Base-by-base conservation (phyloP, 2,888 invertebrate species). In the Diploptera punctata region DNA sequence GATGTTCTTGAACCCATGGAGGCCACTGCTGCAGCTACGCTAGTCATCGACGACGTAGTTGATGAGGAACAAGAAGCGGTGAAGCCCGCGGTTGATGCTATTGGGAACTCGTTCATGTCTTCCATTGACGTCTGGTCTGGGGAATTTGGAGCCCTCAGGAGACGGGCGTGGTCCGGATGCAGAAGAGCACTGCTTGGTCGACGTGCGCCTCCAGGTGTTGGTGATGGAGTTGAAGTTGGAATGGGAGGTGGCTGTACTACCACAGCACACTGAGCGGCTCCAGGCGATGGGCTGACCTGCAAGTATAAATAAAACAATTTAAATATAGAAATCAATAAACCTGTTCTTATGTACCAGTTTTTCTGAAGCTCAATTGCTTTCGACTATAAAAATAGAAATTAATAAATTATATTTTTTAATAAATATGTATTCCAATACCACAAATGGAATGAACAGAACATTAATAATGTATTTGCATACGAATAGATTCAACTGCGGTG, bases 81-180 rank as follows among this genome's bases (percentile, higher is more conserved):
- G 26, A 54, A 68, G 52, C 57, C 67, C 7, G 74, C 70, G 26
- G 19, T 43, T 19, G 60, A 16, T 7, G 13, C 47, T 1, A 19
- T 16, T 4, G 71, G 70, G 68, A 68, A 67, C 52, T 70, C 74
- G 49, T 57, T 68, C 67, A 72, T 47, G 33, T 67, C 70, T 49
- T 68, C 74, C 57, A 69, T 57, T 24, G 72, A 69, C 0, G 67
- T 57, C 13, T 71, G 69, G 19, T 73, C 75, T 31, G 71, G 75
- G 31, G 75, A 74, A 33, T 44, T 54, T 7, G 73, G 71, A 3
- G 57, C 62, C 26, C 73, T 82, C 73, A 89, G 85, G n/a, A 90
- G 82, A 13, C 90, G 83, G 24, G 91, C 91, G 81, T 71, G 60
- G 38, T 91, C 90, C 7, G 91, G 91, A 83, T 91, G 91, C 71